Base-by-base conservation (phyloP, 1,140 invertebrate genomes). In the Apis florea region DNA sequence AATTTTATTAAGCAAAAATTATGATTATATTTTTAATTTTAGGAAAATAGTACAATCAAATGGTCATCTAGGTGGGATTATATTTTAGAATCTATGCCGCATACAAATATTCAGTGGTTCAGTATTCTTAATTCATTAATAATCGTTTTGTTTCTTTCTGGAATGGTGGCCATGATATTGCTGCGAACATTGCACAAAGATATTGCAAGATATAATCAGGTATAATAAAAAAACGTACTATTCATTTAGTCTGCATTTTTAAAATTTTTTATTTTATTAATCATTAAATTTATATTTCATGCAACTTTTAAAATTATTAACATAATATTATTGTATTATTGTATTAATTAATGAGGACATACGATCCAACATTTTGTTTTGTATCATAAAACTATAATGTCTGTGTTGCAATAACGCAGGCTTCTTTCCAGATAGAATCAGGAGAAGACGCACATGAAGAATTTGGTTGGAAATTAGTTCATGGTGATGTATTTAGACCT, bases 61-160 rank as follows among this genome's bases (percentile, higher is more conserved):
- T 99, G 99, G 99, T 99, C 98, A 0, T 99, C 98, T 1, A 95
- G 99, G 89, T 99, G 99, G 99, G 99, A 99, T 94, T 99, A 99
- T 91, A 99, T 99, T 84, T 94, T 99, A 67, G 98, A 99, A 93
- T 99, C 98, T 3, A 99, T 99, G 96, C 98, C 98, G 0, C 98
- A 99, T 90, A 98, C 98, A 1, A 99, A 99, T 93, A 99, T 99
- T 88, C 99, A 99, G 92, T 99, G 99, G 99, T 99, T 99, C 90
- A 98, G 97, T 73, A 98, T 98, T 88, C 93, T 98, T 21, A 98
- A 98, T 92, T 98, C 97, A 0, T 93, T 98, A 72, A 97, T 98
- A 70, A 98, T 98, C 90, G 97, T 98, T 21, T 93, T 98, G 8
- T 98, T 98, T 91, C 93, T 98, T 11, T 99, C 98, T 88, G 99